These are phyloP conservation scores for Polydrusus pterygomalis DNA, from an alignment of 2,888 invertebrate genomes.

Conservation along the genomic window DNA sequence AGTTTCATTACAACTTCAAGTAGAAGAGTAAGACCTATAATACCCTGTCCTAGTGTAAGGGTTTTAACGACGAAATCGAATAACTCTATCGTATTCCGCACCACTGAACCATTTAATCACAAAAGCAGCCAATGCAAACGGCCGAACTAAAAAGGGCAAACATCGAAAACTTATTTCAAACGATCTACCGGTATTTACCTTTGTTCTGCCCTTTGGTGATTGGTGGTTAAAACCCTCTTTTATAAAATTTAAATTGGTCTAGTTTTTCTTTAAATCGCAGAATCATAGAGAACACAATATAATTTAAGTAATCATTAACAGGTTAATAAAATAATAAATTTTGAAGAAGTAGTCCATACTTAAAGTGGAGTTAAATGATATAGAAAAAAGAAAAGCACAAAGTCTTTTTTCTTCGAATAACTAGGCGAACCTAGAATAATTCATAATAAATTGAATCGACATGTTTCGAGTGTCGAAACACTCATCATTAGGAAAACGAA, in stretches of 20 bases:
- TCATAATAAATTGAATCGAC: no score
- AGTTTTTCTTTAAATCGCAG: not conserved
- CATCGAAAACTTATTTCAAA: conserved; percentile 14
- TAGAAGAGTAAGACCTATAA: not conserved
- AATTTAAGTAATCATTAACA: no score
- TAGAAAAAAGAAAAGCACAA: no score
- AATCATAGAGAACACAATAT: no score
- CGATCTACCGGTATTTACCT: conserved; percentile 15
- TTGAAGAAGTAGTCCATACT: no score
- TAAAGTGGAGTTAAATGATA: no score
- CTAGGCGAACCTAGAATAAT: no score
- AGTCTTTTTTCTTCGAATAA: no score
- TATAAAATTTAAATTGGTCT: conserved; percentile 7
- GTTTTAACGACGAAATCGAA: conserved; percentile 2
- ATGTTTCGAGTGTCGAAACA: no score
- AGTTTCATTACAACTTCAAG: not conserved
- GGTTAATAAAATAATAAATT: no score
- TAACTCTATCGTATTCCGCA: conserved; percentile 12
- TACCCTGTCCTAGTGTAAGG: not conserved
- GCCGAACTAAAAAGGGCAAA: conserved; percentile 8
- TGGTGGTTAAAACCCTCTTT: not conserved
- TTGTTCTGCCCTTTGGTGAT: conserved; percentile 3
- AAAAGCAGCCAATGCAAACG: conserved; percentile 5
- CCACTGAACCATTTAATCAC: conserved; percentile 16
- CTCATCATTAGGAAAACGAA: no score